phyloP scores from a whole-genome alignment of 2,888 invertebrate genomes.

The Graphium colonna region DNA sequence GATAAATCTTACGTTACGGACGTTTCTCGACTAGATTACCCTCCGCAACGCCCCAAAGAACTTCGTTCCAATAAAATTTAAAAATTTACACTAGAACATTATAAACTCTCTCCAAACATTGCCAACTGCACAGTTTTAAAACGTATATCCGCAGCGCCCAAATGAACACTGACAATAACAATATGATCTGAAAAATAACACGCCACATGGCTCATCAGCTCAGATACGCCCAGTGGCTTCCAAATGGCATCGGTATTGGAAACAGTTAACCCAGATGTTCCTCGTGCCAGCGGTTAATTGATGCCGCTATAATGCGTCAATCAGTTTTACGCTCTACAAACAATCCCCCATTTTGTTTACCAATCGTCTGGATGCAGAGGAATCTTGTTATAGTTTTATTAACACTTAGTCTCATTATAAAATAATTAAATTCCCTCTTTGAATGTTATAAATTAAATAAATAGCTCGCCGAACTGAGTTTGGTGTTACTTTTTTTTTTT shows the following conservation, averaged over 20 bases:
- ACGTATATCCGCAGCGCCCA: neutral
- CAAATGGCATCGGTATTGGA: slow-evolving; percentile 49
- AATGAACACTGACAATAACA: slow-evolving; percentile 1
- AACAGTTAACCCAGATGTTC: slow-evolving; percentile 59
- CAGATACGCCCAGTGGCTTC: slow-evolving; percentile 3
- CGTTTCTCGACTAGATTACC: neutral
- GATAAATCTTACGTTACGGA: too few relatives aligned
- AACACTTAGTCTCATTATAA: slow-evolving; percentile 20
- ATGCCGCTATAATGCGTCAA: slow-evolving; percentile 71
- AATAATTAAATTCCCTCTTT: too few relatives aligned
- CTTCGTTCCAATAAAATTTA: neutral
- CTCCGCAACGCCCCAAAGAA: too few relatives aligned
- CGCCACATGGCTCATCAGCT: slow-evolving; percentile 2
- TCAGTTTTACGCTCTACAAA: slow-evolving; percentile 70
- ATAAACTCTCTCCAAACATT: slow-evolving; percentile 14
- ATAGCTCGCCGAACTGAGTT: too few relatives aligned
- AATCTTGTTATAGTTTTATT: slow-evolving; percentile 45
- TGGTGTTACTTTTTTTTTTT: too few relatives aligned
- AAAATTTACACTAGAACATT: neutral
- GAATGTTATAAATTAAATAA: too few relatives aligned
- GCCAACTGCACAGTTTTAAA: neutral
- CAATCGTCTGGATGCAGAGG: slow-evolving; percentile 54
- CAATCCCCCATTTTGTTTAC: slow-evolving; percentile 59
- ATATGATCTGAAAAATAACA: neutral
- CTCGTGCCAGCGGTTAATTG: slow-evolving; percentile 59